phyloP scores from a whole-genome alignment of 2,797 vertebrate genomes.

The Acanthornis magna region DNA sequence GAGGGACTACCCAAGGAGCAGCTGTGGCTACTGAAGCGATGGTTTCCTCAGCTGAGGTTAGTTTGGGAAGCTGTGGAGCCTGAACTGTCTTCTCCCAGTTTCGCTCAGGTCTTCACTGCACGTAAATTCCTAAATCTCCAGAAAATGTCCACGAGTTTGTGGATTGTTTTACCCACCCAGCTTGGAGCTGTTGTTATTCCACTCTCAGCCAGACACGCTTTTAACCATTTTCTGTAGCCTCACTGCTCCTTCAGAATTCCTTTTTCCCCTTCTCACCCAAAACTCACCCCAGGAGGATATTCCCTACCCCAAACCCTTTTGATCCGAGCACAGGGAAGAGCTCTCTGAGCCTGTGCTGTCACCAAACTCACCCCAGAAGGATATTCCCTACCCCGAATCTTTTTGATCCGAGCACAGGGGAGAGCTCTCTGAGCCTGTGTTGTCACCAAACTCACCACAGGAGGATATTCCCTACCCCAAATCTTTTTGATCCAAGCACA shows the following conservation, averaged over 20 bases:
- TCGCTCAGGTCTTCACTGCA: background rate
- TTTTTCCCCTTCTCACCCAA: background rate
- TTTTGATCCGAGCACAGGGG: background rate
- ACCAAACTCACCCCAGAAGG: background rate
- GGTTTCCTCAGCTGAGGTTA: background rate
- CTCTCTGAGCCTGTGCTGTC: background rate
- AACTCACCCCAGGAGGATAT: fast-evolving
- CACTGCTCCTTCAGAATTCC: background rate
- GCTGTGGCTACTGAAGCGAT: background rate
- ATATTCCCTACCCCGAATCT: background rate
- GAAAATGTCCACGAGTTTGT: fast-evolving
- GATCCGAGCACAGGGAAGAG: background rate
- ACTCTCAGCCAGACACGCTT: background rate
- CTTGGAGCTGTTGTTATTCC: background rate
- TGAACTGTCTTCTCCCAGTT: background rate
- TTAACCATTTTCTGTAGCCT: background rate
- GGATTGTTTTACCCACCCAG: background rate
- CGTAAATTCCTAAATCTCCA: background rate
- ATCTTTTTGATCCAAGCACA: background rate
- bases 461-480: background rate
- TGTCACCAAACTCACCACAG: background rate
- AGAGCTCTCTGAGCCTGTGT: background rate
- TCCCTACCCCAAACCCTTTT: background rate
- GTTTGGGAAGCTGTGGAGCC: background rate
- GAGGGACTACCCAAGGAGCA: background rate